phyloP scores from a whole-genome alignment of 2,888 invertebrate species.

The Lasioglossum lativentre region DNA sequence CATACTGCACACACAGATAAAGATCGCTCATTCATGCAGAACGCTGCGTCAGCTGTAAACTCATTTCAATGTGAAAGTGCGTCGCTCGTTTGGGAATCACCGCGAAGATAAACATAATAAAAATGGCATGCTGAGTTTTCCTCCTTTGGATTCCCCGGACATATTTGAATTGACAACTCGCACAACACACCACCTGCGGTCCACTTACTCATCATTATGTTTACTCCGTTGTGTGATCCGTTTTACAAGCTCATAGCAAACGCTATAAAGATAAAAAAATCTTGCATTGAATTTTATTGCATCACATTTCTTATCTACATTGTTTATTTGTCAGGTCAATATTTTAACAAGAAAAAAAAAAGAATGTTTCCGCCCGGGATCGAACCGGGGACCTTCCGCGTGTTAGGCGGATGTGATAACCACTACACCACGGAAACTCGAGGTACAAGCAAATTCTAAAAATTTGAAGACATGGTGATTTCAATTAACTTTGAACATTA shows the following conservation, averaged over 20 bases:
- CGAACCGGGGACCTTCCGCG: constrained; percentile 96
- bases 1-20: neutral
- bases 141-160: neutral
- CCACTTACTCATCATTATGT: neutral
- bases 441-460: rapidly evolving
- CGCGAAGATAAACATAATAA: neutral
- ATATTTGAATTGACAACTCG: neutral
- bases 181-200: neutral
- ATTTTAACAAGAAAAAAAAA: constrained; percentile 53
- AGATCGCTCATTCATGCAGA: neutral
- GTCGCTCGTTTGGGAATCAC: neutral
- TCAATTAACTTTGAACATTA: neutral
- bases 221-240: neutral
- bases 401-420: constrained; percentile 97
- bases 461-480: neutral
- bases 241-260: neutral
- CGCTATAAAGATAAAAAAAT: neutral
- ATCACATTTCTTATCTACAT: neutral
- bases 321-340: neutral
- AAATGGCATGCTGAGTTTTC: neutral
- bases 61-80: neutral
- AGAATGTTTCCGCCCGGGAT: constrained; percentile 93
- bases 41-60: neutral
- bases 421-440: constrained; percentile 95
- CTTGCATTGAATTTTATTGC: neutral